These are phyloP conservation scores for Istiophorus platypterus DNA, from an alignment of 2,113 vertebrate species.

Conservation along the genomic window DNA sequence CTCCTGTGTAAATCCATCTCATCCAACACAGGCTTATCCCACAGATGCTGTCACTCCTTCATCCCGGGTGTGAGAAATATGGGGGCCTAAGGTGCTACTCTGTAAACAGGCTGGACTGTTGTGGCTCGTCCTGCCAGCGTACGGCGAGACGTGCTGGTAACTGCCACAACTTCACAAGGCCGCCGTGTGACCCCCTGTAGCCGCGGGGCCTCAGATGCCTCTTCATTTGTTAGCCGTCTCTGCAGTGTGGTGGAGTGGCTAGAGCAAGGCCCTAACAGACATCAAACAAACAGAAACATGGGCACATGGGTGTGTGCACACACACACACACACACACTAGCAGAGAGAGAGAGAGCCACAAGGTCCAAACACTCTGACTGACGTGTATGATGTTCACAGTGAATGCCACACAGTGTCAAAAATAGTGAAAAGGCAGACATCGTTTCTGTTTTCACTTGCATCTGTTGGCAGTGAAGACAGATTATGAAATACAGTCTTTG, in stretches of 20 bases:
- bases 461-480: constrained; percentile 48
- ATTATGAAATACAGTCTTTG: constrained; percentile 60
- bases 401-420: constrained; percentile 4
- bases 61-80: constrained; percentile 70
- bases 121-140: constrained; percentile 45
- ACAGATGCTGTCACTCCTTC: constrained; percentile 65
- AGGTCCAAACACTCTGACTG: constrained; percentile 36
- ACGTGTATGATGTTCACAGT: constrained; percentile 18
- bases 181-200: constrained; percentile 44
- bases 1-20: constrained; percentile 53
- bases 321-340: background rate
- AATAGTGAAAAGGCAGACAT: constrained; percentile 57
- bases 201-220: constrained; percentile 35
- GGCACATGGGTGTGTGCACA: too few species aligned
- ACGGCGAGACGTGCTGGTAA: constrained; percentile 55
- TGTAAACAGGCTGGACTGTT: constrained; percentile 68
- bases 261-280: constrained; percentile 22
- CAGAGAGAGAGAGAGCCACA: background rate
- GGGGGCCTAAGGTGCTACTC: constrained; percentile 69
- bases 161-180: constrained; percentile 58
- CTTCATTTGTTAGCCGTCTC: constrained; percentile 30
- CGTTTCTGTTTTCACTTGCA: constrained; percentile 62
- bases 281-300: constrained; percentile 15
- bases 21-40: constrained; percentile 56
- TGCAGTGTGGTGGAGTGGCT: background rate